Evolutionary conservation across 64 coral and sea anemone genomes (phyloP).

Genomic region (Acropora tenuis): DNA sequence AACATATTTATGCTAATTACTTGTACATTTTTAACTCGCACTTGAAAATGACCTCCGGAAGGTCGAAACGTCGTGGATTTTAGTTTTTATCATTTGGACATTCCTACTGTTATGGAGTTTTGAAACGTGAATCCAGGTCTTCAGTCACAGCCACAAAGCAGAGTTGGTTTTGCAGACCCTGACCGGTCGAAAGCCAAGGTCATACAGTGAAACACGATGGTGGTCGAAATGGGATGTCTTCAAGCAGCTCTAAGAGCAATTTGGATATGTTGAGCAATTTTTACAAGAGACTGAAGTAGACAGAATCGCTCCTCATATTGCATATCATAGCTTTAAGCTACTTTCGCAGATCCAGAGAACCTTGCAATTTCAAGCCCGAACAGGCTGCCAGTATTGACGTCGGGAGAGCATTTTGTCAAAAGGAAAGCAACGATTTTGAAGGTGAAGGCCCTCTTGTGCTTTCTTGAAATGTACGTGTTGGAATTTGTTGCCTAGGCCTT

Average conservation of each 20-base stretch:
- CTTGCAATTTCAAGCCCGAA: neutral
- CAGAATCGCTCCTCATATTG: neutral
- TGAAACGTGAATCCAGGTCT: neutral
- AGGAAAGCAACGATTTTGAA: too few species aligned
- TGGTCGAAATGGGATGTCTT: constrained; percentile 29
- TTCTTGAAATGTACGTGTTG: too few species aligned
- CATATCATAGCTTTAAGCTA: neutral
- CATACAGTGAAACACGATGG: constrained; percentile 1
- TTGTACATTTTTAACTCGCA: too few species aligned
- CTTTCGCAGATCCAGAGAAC: neutral
- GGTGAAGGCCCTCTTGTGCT: too few species aligned
- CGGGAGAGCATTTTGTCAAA: too few species aligned
- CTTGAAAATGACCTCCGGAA: too few species aligned
- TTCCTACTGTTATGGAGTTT: constrained; percentile 5
- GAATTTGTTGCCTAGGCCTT: too few species aligned
- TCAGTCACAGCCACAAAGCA: constrained; percentile 14
- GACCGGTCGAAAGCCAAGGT: neutral
- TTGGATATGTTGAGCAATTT: neutral
- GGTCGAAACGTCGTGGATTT: too few species aligned
- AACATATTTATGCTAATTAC: too few species aligned
- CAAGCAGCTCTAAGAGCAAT: constrained; percentile 1
- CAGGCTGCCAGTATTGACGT: too few species aligned
- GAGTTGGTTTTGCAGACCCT: neutral
- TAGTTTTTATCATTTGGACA: neutral
- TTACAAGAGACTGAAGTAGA: neutral